phyloP scores from a whole-genome alignment of 2,113 vertebrate genomes.

The Aegithalos caudatus region DNA sequence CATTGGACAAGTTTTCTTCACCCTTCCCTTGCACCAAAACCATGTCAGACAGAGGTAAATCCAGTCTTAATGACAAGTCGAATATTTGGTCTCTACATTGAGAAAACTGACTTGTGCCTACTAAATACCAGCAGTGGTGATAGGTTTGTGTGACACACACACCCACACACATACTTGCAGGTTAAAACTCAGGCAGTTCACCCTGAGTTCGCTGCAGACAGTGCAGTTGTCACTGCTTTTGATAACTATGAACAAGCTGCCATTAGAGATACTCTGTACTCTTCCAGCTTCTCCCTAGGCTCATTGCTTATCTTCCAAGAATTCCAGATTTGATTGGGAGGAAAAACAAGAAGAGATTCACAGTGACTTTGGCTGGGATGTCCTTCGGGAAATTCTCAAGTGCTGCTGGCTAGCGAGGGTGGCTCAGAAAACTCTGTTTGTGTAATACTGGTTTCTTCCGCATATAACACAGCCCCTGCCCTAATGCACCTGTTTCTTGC shows the following conservation, averaged over 20 bases:
- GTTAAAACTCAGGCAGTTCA: neutral
- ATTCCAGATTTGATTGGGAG: neutral
- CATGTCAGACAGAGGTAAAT: neutral
- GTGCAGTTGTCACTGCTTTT: neutral
- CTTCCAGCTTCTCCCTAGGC: neutral
- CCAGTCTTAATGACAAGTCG: neutral
- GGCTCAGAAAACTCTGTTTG: neutral
- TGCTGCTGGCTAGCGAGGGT: neutral
- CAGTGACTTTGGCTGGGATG: neutral
- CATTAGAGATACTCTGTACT: neutral
- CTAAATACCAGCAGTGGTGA: neutral
- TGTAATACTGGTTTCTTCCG: neutral
- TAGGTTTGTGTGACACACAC: neutral
- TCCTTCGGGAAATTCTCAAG: neutral
- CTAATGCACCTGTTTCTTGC: neutral
- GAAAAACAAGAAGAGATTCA: neutral
- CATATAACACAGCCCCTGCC: neutral
- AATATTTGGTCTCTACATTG: neutral
- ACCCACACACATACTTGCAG: fast-evolving
- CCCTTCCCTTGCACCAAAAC: neutral
- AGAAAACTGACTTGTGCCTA: neutral
- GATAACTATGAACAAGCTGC: neutral
- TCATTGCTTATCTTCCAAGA: neutral
- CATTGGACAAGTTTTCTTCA: neutral
- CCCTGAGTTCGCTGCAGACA: neutral